Conservation (phyloP, 2,113 vertebrate genomes). For the Ageneiosus marmoratus region DNA sequence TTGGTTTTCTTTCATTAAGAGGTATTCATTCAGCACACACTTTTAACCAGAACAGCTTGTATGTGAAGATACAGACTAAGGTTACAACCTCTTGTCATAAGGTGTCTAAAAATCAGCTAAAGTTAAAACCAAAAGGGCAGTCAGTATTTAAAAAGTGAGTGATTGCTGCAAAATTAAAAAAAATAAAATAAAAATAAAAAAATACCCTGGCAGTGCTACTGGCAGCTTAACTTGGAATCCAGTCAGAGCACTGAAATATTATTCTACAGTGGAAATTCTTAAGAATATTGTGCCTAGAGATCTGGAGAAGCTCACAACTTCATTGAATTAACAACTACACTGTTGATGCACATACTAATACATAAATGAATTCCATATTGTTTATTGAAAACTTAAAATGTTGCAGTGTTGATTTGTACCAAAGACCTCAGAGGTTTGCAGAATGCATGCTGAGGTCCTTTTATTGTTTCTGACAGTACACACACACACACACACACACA, state of each 20-base stretch:
- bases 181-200: too few relatives aligned
- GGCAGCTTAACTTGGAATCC: neutral
- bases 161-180: neutral
- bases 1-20: neutral
- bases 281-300: neutral
- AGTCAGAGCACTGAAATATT: neutral
- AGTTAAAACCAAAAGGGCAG: neutral
- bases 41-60: neutral
- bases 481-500: conserved; percentile 47
- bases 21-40: neutral
- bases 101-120: neutral
- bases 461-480: conserved; percentile 31
- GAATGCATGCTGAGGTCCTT: conserved; percentile 29
- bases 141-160: neutral
- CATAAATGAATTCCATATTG: neutral
- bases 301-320: neutral
- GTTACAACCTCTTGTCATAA: neutral
- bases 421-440: conserved; percentile 2
- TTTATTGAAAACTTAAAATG: neutral
- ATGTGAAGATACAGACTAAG: neutral
- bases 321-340: neutral
- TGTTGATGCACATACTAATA: neutral
- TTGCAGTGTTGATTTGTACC: conserved; percentile 7
- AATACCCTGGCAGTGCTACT: neutral
- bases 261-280: neutral